phyloP scores from a whole-genome alignment of 2,797 vertebrate species.

The Pachyuromys duprasi region DNA sequence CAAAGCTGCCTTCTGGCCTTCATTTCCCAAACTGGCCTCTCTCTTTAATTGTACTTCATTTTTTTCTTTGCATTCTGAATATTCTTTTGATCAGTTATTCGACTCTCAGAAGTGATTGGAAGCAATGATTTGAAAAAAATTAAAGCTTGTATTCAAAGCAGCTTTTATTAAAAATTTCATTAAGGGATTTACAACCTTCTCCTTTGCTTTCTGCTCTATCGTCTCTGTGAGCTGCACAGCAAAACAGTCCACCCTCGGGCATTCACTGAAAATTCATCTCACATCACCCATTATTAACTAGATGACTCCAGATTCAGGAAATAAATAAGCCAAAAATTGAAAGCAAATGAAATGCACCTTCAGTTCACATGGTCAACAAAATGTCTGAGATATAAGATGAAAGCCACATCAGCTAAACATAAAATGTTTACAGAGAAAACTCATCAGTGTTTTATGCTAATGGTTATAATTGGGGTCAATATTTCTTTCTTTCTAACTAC shows the following conservation, averaged over 20 bases:
- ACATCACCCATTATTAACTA: constrained; percentile 76
- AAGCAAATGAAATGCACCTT: constrained; percentile 24
- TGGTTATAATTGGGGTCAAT: not conserved
- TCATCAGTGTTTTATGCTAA: constrained; percentile 45
- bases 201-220: constrained; percentile 72
- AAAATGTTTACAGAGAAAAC: constrained; percentile 56
- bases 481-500: constrained; percentile 8
- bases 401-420: constrained; percentile 35
- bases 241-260: constrained; percentile 72
- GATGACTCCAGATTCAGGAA: constrained; percentile 50
- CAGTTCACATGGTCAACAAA: constrained; percentile 60
- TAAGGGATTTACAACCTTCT: constrained; percentile 80
- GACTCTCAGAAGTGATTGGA: constrained; percentile 56
- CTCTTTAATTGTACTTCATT: constrained; percentile 64
- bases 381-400: constrained; percentile 48
- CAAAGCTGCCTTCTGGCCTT: constrained; percentile 36
- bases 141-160: constrained; percentile 74
- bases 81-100: constrained; percentile 61
- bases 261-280: constrained; percentile 78
- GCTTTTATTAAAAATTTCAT: constrained; percentile 85
- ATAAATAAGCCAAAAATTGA: constrained; percentile 64
- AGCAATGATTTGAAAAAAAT: constrained; percentile 64
- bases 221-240: constrained; percentile 70
- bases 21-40: constrained; percentile 10
- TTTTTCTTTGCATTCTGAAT: constrained; percentile 57